A percentile compares a stretch with the other conserved stretches of the same genome.
Evolutionary conservation across 2,113 vertebrate species (phyloP).

Genomic region (Lynx canadensis): DNA sequence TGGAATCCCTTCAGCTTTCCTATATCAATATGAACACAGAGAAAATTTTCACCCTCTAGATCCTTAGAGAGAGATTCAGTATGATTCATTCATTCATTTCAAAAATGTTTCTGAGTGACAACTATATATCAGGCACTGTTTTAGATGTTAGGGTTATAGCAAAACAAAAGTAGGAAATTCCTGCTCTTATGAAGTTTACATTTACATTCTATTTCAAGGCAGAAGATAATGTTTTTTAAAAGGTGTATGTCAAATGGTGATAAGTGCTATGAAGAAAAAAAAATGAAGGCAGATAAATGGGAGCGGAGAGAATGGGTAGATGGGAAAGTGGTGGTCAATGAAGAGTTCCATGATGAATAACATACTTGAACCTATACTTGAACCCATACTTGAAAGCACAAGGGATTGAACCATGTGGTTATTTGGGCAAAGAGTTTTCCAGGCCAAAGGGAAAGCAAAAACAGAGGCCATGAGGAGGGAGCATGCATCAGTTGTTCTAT

Average conservation of each 20-base stretch:
- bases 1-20: background rate
- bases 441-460: background rate
- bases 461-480: background rate
- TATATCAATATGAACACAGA: background rate
- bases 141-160: background rate
- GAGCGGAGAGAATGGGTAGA: background rate
- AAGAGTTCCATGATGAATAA: background rate
- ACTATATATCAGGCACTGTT: background rate
- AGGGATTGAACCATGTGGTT: background rate
- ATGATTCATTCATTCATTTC: background rate
- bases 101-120: background rate
- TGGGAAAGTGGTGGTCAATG: background rate
- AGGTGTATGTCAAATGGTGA: background rate
- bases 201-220: background rate
- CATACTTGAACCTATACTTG: background rate
- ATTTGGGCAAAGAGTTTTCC: background rate
- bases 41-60: background rate
- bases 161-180: background rate
- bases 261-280: background rate
- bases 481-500: background rate
- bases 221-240: background rate
- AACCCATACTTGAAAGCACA: background rate
- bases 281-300: background rate
- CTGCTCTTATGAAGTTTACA: background rate
- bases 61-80: background rate